These are phyloP conservation scores for Micromussa lordhowensis DNA, from an alignment of 92 coral and sea anemone genomes.

Conservation along the genomic window DNA sequence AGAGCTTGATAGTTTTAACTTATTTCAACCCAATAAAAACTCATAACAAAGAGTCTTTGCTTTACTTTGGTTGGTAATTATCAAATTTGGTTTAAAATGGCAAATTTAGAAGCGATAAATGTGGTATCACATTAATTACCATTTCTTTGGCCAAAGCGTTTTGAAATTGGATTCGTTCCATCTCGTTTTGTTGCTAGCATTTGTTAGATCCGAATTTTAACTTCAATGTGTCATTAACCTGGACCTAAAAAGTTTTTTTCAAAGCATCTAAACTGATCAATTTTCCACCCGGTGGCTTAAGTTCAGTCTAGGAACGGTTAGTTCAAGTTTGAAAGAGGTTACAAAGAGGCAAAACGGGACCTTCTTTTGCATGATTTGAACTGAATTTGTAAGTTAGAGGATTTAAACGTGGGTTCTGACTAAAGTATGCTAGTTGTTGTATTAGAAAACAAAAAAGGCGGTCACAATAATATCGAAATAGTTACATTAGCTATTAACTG, in stretches of 20 bases:
- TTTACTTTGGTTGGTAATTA: neutral
- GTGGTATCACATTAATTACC: neutral
- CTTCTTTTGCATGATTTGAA: neutral
- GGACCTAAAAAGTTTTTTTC: neutral
- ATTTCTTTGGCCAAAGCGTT: neutral
- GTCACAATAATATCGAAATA: neutral
- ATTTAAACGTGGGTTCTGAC: neutral
- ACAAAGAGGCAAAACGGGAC: neutral
- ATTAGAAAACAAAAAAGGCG: neutral
- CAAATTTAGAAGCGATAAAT: neutral
- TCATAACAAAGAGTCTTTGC: neutral
- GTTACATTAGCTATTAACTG: neutral
- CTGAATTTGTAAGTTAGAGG: neutral
- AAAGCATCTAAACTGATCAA: neutral
- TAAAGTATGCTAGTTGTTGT: neutral
- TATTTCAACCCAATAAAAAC: neutral
- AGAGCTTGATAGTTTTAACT: constrained; percentile 4
- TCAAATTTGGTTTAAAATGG: neutral
- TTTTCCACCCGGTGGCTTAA: neutral
- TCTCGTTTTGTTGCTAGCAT: neutral
- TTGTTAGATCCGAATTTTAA: neutral
- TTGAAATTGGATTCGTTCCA: neutral
- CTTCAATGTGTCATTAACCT: neutral
- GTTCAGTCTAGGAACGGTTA: neutral
- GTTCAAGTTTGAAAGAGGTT: neutral